A percentile compares a stretch with the other conserved stretches of the same genome.
Evolutionary conservation across 2,888 invertebrate genomes (phyloP).

Genomic region (Drosophila acutilabella): DNA sequence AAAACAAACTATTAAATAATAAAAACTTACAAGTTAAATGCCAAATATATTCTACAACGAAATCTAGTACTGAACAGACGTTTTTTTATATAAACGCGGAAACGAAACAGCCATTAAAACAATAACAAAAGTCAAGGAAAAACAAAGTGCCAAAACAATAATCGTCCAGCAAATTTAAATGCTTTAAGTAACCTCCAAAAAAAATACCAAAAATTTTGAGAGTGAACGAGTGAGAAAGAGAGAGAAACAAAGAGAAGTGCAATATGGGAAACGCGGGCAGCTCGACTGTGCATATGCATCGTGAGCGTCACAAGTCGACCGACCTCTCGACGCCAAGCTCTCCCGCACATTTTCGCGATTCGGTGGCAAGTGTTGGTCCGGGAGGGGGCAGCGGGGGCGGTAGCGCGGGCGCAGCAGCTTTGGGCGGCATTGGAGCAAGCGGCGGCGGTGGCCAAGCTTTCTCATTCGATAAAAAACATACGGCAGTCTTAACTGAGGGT

Average conservation of each 20-base stretch:
- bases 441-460: slow-evolving; percentile 92
- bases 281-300: slow-evolving; percentile 85
- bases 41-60: slow-evolving; percentile 48
- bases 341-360: slow-evolving; percentile 78
- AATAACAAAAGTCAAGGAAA: slow-evolving; percentile 43
- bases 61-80: slow-evolving; percentile 31
- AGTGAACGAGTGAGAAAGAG: slow-evolving; percentile 8
- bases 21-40: slow-evolving; percentile 40
- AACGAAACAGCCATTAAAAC: slow-evolving; percentile 29
- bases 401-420: slow-evolving; percentile 61
- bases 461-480: slow-evolving; percentile 92
- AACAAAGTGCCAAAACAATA: slow-evolving; percentile 70
- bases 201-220: slow-evolving; percentile 7
- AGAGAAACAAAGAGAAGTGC: slow-evolving; percentile 28
- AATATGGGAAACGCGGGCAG: slow-evolving; percentile 85
- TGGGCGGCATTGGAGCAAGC: slow-evolving; percentile 49
- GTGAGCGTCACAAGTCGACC: slow-evolving; percentile 91
- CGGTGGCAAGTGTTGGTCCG: slow-evolving; percentile 42
- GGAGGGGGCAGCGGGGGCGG: slow-evolving; percentile 41
- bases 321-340: slow-evolving; percentile 84
- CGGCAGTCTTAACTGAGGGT: slow-evolving; percentile 89
- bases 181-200: slow-evolving; percentile 62
- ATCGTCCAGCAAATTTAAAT: slow-evolving; percentile 41
- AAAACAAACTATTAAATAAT: slow-evolving; percentile 75
- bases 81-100: slow-evolving; percentile 32